These are phyloP conservation scores for Xyrichtys novacula DNA, from an alignment of 2,797 vertebrate genomes.

Conservation along the genomic window DNA sequence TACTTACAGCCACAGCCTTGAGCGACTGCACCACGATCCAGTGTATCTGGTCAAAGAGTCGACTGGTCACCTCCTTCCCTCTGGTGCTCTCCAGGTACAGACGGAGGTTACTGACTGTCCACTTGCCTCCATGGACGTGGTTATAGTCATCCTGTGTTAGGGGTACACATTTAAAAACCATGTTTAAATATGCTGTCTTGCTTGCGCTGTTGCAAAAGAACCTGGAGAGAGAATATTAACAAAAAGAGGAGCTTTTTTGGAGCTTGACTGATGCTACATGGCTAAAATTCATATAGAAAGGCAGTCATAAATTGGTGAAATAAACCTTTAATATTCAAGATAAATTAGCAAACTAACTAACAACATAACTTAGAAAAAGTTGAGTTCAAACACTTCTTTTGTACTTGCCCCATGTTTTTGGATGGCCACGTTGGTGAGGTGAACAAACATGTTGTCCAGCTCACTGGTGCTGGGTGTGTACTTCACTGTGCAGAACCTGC, in stretches of 20 bases:
- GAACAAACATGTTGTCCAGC: constrained; percentile 98
- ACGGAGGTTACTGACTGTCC: constrained; percentile 95
- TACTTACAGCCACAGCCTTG: constrained; percentile 95
- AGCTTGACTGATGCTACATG: not conserved
- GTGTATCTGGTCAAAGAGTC: constrained; percentile 97
- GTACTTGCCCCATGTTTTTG: constrained; percentile 95
- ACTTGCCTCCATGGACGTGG: constrained; percentile 97
- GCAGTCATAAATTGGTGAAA: not conserved
- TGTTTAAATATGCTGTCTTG: not conserved
- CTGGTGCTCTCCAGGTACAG: constrained; percentile 98
- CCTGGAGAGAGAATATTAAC: not conserved
- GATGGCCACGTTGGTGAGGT: constrained; percentile 98
- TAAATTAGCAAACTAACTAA: not conserved
- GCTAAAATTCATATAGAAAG: not conserved
- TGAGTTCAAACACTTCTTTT: not conserved
- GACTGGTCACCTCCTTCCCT: constrained; percentile 93
- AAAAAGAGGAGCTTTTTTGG: not conserved
- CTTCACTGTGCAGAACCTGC: constrained; percentile 98
- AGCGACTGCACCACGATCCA: constrained; percentile 98
- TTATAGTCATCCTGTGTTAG: constrained; percentile 95
- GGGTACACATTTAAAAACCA: constrained; percentile 23
- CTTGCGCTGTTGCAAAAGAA: constrained; percentile 2
- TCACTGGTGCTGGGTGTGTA: constrained; percentile 98
- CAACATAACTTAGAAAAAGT: not conserved
- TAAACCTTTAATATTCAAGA: not conserved